phyloP scores from a whole-genome alignment of 1,140 invertebrate genomes.

The Conus ventricosus region DNA sequence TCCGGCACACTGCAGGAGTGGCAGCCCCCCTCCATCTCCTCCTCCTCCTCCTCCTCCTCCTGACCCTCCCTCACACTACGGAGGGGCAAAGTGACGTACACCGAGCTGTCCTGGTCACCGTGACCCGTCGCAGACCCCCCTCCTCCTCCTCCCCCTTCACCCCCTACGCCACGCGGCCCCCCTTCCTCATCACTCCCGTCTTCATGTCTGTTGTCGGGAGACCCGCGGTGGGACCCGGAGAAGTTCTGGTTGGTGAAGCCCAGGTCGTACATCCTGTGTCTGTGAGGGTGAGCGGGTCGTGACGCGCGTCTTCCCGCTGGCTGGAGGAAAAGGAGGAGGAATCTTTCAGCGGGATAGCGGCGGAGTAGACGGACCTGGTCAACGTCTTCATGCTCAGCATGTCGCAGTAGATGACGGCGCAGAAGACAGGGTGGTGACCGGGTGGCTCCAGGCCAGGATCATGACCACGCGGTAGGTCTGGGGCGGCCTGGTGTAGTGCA shows the following conservation, averaged over 20 bases:
- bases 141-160: background rate
- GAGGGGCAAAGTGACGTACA: background rate
- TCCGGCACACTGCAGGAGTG: slow-evolving; percentile 26
- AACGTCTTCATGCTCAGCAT: slow-evolving; percentile 47
- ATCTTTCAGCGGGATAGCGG: slow-evolving; percentile 43
- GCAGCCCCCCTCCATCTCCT: background rate
- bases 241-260: slow-evolving; percentile 47
- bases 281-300: background rate
- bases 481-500: slow-evolving; percentile 56
- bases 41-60: background rate
- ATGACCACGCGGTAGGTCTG: slow-evolving; percentile 61
- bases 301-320: background rate
- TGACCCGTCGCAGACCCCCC: background rate
- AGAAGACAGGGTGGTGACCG: slow-evolving; percentile 65
- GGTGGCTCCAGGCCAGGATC: slow-evolving; percentile 75
- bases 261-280: slow-evolving; percentile 18
- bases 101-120: background rate
- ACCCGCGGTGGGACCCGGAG: slow-evolving; percentile 19
- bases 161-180: background rate
- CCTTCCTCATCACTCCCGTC: background rate
- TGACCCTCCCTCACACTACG: background rate
- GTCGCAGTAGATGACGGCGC: slow-evolving; percentile 67
- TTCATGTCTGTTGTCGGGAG: background rate
- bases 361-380: slow-evolving; percentile 51
- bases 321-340: slow-evolving; percentile 38